Evolutionary conservation across 2,888 invertebrate genomes (phyloP), one percentile per base, ranked within the genome.

Genomic region (Uloborus plumipes): DNA sequence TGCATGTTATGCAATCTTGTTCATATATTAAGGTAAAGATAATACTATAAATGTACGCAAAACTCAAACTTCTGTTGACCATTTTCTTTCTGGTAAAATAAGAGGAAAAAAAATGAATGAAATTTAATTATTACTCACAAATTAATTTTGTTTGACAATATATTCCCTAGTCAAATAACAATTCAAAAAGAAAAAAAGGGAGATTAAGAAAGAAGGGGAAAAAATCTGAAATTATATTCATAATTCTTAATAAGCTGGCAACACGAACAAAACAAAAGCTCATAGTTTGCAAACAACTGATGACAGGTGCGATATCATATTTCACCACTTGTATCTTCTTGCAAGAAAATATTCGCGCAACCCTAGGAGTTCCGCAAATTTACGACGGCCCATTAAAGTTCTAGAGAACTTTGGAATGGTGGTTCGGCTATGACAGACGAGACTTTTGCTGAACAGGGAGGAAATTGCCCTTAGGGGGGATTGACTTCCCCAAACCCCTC

Each of bases 251-350:
- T 16, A 62, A 62, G n/a, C 62, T 31, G 31, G 39, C 26, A 26
- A 62, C 15, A 31, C 13, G 62, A 31, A 62, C 31, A 31, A 31
- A 62, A 62, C 62, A 16, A 14, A 31, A 62, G 62, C 26, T 14
- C n/a, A 62, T 62, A 59, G 39, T 39, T 39, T 11, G 71, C 73
- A 79, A 67, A 53, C 69, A 80, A 18, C 61, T 55, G 62, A 62
- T 80, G 80, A 80, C 69, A 80, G 80, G 80, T 80, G 74, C 67
- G 64, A 69, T 74, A 62, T 64, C 62, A 80, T 80, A 80, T 67
- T 74, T 80, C 62, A 80, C 62, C 73, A 61, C 67, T 73, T 80
- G 69, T 51, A 47, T 71, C 61, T 39, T 39, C 39, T 39, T 39
- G 9, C 39, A 39, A 39, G 39, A 39, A 11, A 39, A 39, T 39